Conservation (phyloP, 2,888 invertebrate species). For the Gandaritis pyraliata region DNA sequence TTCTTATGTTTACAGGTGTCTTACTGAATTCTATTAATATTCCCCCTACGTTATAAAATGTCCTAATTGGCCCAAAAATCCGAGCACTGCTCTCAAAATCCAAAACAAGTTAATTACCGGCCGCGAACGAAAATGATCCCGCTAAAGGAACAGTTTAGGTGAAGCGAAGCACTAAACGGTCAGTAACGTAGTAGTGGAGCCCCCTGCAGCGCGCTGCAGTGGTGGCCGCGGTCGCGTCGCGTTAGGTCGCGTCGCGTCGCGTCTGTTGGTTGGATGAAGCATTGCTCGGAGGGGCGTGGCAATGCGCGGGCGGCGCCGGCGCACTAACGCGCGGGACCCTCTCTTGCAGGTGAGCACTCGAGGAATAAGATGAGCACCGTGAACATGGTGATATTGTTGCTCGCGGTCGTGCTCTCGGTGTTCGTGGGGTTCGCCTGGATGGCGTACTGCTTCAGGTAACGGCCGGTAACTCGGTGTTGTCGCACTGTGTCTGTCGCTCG, state of each 20-base stretch:
- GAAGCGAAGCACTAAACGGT: conserved; percentile 22
- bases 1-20: conserved; percentile 76
- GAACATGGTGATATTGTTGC: conserved; percentile 96
- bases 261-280: conserved; percentile 49
- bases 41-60: conserved; percentile 60
- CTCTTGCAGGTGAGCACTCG: conserved; percentile 89
- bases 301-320: conserved; percentile 76
- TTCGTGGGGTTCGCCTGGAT: conserved; percentile 97
- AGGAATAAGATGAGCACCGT: conserved; percentile 94
- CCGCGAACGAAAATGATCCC: conserved; percentile 19
- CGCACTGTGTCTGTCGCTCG: conserved; percentile 76
- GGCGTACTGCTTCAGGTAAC: conserved; percentile 97
- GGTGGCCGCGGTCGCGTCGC: not conserved
- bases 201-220: not conserved
- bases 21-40: conserved; percentile 61
- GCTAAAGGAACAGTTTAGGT: conserved; percentile 11
- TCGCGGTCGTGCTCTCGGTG: conserved; percentile 96
- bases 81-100: conserved; percentile 77
- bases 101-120: conserved; percentile 30
- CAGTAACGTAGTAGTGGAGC: conserved; percentile 22
- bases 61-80: conserved; percentile 65
- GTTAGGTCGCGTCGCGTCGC: not conserved
- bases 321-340: conserved; percentile 81
- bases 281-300: conserved; percentile 69
- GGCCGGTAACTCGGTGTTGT: conserved; percentile 80